Evolutionary conservation across 2,113 vertebrate genomes (phyloP), one percentile per base, ranked within the genome.

Genomic region (Apaloderma vittatum): DNA sequence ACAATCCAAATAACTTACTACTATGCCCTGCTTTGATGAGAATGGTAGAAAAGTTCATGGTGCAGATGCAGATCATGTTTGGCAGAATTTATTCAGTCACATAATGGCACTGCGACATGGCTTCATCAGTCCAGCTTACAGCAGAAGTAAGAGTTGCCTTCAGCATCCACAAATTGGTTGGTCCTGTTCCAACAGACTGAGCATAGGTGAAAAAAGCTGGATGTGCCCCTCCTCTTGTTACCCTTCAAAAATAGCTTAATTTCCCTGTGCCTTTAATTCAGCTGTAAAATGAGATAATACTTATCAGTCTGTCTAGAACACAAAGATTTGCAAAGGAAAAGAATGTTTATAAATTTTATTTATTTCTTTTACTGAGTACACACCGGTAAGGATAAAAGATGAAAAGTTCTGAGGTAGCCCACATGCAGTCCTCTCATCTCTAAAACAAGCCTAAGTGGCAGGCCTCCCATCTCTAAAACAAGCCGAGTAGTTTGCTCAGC

Each of bases 331-430:
- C 45, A 74, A 78, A 92, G 62, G 46, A 65, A 77, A 93, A 87
- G 18, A 91, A 52, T 18, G 36, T 51, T 63, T 57, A 71, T 67
- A 74, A 71, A 61, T 70, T 37, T 6, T 32, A 48, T 54, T 11
- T 40, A 18, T 68, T 80, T 90, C 6, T 93, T 94, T 86, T 92
- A 74, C 29, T 12, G 43, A 58, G 52, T 43, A 48, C 43, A 24
- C 14, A 62, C 22, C 14, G 67, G 22, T 73, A 91, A 45, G 55
- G 19, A 57, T 83, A 62, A 83, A 90, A 85, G 85, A 51, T 30
- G 7, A 79, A 82, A 94, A 15, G 37, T 80, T 92, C 52, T 65
- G 66, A 95, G 70, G 48, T 30, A 91, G 75, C 79, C 94, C 58
- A 66, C 26, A 20, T 23, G 58, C 86, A 62, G 55, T 57, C 52